These are phyloP conservation scores for Pterobdella sp. DNA, from an alignment of 2,888 invertebrate species.

Conservation along the genomic window DNA sequence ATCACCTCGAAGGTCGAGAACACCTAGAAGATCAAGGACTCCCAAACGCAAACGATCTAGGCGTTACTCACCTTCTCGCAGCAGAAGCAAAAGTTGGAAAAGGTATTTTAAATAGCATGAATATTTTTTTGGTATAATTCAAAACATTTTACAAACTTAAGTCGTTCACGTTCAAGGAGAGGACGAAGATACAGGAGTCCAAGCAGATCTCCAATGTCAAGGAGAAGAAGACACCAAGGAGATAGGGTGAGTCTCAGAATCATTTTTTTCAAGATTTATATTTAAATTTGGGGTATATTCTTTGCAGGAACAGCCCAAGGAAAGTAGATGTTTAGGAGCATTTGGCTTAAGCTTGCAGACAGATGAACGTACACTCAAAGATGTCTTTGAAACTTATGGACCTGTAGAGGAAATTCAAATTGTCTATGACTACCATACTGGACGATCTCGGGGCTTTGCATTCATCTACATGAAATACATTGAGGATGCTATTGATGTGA, in stretches of 20 bases:
- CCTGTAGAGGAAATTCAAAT: conserved; percentile 82
- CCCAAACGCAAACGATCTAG: not conserved
- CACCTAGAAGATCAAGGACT: not conserved
- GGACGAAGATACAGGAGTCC: conserved; percentile 14
- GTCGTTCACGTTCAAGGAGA: conserved; percentile 23
- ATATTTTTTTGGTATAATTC: not conserved
- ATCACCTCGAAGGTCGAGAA: not conserved
- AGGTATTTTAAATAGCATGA: not conserved
- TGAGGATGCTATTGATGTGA: conserved; percentile 74
- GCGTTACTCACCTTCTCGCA: not conserved
- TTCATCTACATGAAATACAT: conserved; percentile 84
- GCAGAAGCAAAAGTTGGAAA: not conserved
- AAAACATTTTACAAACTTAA: not conserved
- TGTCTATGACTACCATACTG: conserved; percentile 81
- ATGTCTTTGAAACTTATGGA: conserved; percentile 85
- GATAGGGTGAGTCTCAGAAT: conserved; percentile 59
- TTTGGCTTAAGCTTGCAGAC: conserved; percentile 89
- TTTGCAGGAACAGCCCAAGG: conserved; percentile 66
- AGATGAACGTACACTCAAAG: conserved; percentile 79
- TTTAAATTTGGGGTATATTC: no score
- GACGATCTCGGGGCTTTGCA: conserved; percentile 86
- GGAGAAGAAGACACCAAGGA: conserved; percentile 64
- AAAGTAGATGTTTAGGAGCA: conserved; percentile 77
- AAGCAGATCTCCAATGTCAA: conserved; percentile 59
- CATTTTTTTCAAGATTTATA: no score